Conservation (phyloP, 2,888 invertebrate species). For the Lasiommata megera region DNA sequence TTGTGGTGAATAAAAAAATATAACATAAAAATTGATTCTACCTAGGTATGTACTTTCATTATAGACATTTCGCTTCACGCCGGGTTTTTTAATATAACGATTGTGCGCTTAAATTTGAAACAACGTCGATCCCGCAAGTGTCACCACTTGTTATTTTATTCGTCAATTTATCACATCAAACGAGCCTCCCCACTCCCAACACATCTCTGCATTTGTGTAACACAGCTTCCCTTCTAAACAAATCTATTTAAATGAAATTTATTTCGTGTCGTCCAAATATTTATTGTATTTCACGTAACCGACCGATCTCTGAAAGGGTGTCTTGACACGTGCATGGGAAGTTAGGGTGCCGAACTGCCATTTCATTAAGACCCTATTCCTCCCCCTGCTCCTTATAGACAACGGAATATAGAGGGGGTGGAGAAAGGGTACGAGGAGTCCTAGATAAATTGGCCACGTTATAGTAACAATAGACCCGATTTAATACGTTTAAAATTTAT, state of each 20-base stretch:
- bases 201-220: constrained; percentile 18
- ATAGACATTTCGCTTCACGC: too few species aligned
- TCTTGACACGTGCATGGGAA: constrained; percentile 58
- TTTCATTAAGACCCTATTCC: constrained; percentile 37
- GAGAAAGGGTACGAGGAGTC: constrained; percentile 27
- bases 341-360: constrained; percentile 50
- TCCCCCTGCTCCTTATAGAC: constrained; percentile 19
- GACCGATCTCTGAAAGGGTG: constrained; percentile 59
- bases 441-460: constrained; percentile 43
- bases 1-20: too few species aligned
- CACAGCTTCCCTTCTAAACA: constrained; percentile 30
- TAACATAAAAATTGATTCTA: too few species aligned
- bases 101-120: too few species aligned
- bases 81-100: too few species aligned
- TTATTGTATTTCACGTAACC: constrained; percentile 57
- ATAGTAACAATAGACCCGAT: constrained; percentile 52
- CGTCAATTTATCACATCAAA: constrained; percentile 4
- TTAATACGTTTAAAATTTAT: constrained; percentile 77
- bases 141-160: not conserved
- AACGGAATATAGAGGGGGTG: constrained; percentile 11
- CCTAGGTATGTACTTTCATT: too few species aligned
- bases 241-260: constrained; percentile 40
- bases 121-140: not conserved
- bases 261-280: constrained; percentile 68
- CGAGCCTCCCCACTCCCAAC: not conserved